Evolutionary conservation across 1,140 invertebrate species (phyloP), one percentile per base, ranked within the genome.

Genomic region (Geopemphigus sp.): DNA sequence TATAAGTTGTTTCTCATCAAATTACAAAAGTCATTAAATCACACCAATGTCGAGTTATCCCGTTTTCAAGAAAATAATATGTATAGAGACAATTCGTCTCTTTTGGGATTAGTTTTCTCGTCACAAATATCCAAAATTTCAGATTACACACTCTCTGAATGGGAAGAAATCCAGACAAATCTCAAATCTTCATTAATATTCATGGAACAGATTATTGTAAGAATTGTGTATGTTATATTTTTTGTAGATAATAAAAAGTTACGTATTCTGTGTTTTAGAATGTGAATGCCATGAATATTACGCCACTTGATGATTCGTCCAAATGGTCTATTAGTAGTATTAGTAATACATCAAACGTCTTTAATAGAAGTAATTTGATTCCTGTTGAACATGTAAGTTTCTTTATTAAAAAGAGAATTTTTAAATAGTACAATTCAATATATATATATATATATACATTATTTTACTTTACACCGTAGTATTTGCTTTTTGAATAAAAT

Each of bases 171-270:
- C 17, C 4, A 50, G 4, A 78, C 22, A 29, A 61, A 63, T 29
- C 22, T 78, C 26, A 78, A 63, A 47, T 78, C 39, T n/a, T 78
- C 74, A 47, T 19, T 61, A 50, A n/a, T 29, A 19, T 78, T 78
- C 3, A 63, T 78, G 74, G 74, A 78, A 12, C 57, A 78, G 19
- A 78, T 78, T 63, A 50, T 78, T 47, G 74, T 78, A 1, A 78
- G 74, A 63, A 29, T n/a, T 29, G 29, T 15, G 24, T 57, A 39
- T 29, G 8, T 74, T n/a, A 64, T 15, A 15, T 32, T 15, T 32
- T 32, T 11, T n/a, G n/a, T n/a, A n/a, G n/a, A n/a, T n/a, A n/a
- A n/a, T n/a, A n/a, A n/a, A 26, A 29, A 19, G 3, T 19, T 73
- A 64, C 5, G 1, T 56, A n/a, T 74, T 57, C 1, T 22, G 39